Conservation (phyloP, 2,113 vertebrate genomes). For the Hippocampus guttulatus region DNA sequence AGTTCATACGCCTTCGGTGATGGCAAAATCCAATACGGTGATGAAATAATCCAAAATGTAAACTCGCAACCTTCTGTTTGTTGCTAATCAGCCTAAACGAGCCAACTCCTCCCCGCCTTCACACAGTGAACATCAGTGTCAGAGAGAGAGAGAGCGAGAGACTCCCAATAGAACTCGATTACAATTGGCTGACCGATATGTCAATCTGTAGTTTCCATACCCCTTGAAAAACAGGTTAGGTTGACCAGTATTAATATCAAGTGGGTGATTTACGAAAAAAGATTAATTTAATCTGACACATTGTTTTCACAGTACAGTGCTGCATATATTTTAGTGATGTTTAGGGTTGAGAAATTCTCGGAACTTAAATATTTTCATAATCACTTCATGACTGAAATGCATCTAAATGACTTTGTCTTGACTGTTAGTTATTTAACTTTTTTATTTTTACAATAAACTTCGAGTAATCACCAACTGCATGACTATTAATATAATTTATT, state of each 20-base stretch:
- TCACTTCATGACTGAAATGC: background rate
- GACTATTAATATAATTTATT: too few species aligned
- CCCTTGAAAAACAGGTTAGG: slow-evolving; percentile 62
- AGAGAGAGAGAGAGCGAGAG: slow-evolving; percentile 43
- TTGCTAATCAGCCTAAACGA: slow-evolving; percentile 70
- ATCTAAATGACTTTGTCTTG: too few species aligned
- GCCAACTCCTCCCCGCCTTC: slow-evolving; percentile 58
- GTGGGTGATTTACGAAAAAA: slow-evolving; percentile 24
- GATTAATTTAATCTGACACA: background rate
- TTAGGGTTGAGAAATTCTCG: background rate
- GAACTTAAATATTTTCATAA: background rate
- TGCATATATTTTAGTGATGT: background rate
- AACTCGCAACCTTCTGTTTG: slow-evolving; percentile 80
- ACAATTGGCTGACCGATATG: slow-evolving; percentile 58
- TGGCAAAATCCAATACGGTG: slow-evolving; percentile 38
- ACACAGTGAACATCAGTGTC: slow-evolving; percentile 68
- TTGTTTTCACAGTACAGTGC: background rate
- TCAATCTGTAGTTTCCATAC: slow-evolving; percentile 46
- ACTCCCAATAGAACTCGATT: background rate
- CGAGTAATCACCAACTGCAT: background rate
- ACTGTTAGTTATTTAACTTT: too few species aligned
- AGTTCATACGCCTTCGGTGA: slow-evolving; percentile 18
- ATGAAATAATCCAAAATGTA: slow-evolving; percentile 58
- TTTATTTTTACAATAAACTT: too few species aligned
- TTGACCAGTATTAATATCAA: slow-evolving; percentile 58